Conservation (phyloP, 1,140 invertebrate species). For the Octopus sinensis region DNA sequence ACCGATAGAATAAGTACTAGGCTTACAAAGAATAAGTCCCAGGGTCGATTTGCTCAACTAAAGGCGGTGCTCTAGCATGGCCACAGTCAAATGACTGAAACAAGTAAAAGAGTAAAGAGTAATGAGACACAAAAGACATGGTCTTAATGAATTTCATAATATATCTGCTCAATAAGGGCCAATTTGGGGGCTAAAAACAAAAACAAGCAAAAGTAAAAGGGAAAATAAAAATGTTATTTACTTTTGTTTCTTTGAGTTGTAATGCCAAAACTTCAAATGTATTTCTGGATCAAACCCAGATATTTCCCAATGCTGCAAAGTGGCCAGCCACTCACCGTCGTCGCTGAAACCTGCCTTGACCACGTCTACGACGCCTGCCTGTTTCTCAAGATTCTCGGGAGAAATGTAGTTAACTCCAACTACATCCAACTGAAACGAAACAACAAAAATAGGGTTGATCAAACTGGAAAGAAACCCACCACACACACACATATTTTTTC, state of each 20-base stretch:
- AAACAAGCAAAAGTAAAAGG: neutral
- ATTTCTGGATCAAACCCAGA: slow-evolving; percentile 65
- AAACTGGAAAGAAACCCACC: too few species aligned
- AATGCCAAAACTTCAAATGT: slow-evolving; percentile 78
- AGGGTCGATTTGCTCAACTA: too few species aligned
- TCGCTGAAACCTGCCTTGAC: slow-evolving; percentile 67
- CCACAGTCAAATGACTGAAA: too few species aligned
- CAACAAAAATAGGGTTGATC: too few species aligned
- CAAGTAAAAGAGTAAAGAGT: too few species aligned
- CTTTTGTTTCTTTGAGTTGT: slow-evolving; percentile 65
- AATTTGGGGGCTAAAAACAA: neutral
- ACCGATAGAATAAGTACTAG: too few species aligned
- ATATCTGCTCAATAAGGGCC: too few species aligned
- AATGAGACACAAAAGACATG: too few species aligned
- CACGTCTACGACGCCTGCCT: slow-evolving; percentile 63
- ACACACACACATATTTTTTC: too few species aligned
- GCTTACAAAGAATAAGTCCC: too few species aligned
- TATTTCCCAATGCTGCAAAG: slow-evolving; percentile 69
- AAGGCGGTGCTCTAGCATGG: too few species aligned
- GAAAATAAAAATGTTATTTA: slow-evolving; percentile 51
- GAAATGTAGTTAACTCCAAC: slow-evolving; percentile 71
- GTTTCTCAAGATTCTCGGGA: slow-evolving; percentile 46
- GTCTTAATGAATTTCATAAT: too few species aligned
- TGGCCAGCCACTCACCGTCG: slow-evolving; percentile 74
- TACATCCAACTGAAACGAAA: slow-evolving; percentile 69